These are phyloP conservation scores for Cancer borealis DNA, from an alignment of 2,888 invertebrate genomes.

Conservation along the genomic window DNA sequence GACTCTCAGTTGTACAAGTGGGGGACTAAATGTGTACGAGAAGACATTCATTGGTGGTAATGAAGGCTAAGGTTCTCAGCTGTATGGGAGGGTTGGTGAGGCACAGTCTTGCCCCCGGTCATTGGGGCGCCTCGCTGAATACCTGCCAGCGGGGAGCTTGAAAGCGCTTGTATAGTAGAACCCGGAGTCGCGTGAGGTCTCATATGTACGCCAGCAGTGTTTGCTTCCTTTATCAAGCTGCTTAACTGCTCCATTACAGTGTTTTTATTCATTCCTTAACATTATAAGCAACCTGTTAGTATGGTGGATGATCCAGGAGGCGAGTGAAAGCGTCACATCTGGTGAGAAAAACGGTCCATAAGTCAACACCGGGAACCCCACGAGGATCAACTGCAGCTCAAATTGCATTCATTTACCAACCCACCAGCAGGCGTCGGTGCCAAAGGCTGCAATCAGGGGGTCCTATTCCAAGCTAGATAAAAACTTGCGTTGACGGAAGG, in stretches of 20 bases:
- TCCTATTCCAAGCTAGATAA: slow-evolving; percentile 62
- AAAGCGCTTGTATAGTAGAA: slow-evolving; percentile 59
- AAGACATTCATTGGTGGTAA: slow-evolving; percentile 13
- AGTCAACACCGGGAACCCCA: slow-evolving; percentile 42
- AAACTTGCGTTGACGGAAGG: slow-evolving; percentile 55
- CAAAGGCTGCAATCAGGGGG: slow-evolving; percentile 66
- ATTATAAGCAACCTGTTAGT: background rate
- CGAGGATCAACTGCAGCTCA: slow-evolving; percentile 60
- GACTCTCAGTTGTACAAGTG: slow-evolving; percentile 8
- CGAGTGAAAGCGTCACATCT: background rate
- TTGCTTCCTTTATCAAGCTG: slow-evolving; percentile 37
- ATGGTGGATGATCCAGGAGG: slow-evolving; percentile 10
- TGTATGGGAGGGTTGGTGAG: slow-evolving; percentile 18
- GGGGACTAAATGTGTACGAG: background rate
- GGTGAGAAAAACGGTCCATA: slow-evolving; percentile 9
- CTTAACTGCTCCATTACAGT: slow-evolving; percentile 26
- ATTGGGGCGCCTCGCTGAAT: slow-evolving; percentile 56
- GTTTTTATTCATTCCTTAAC: slow-evolving; percentile 13
- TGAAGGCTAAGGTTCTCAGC: slow-evolving; percentile 34
- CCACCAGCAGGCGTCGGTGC: slow-evolving; percentile 65
- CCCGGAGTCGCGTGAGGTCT: slow-evolving; percentile 39
- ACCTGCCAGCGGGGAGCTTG: slow-evolving; percentile 63
- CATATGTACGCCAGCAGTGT: background rate
- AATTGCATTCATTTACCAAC: slow-evolving; percentile 65
- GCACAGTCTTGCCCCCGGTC: slow-evolving; percentile 58